phyloP scores from a whole-genome alignment of 2,113 vertebrate genomes.

The Eudyptes chrysolophus region DNA sequence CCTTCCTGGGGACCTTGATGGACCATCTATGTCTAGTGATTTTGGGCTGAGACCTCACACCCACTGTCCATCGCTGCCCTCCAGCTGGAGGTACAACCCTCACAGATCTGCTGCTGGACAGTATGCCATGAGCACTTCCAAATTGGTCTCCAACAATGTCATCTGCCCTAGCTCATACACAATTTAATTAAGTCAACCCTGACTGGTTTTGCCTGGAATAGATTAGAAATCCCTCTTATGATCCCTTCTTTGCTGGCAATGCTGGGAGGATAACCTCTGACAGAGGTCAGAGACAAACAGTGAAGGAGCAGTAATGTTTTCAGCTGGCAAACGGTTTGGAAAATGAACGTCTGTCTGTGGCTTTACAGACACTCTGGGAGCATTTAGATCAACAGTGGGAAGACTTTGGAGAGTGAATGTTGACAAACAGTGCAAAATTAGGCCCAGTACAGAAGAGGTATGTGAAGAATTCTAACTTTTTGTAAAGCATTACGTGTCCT shows the following conservation, averaged over 20 bases:
- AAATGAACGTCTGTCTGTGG: background rate
- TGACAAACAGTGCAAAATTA: constrained; percentile 34
- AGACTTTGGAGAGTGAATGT: background rate
- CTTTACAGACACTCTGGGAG: background rate
- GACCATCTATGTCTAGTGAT: background rate
- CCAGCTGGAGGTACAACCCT: background rate
- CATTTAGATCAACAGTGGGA: background rate
- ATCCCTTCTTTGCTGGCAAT: background rate
- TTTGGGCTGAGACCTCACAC: background rate
- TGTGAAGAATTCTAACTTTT: constrained; percentile 25
- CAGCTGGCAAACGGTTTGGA: background rate
- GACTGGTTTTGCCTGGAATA: background rate
- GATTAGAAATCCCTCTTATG: background rate
- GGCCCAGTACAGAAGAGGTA: background rate
- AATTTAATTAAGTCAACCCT: background rate
- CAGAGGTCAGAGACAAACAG: background rate
- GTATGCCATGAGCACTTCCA: background rate
- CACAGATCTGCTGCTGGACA: background rate
- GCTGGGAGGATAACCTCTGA: background rate
- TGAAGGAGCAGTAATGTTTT: background rate
- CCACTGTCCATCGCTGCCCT: background rate
- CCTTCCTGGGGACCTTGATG: background rate
- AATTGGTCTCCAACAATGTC: fast-evolving
- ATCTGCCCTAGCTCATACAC: background rate
- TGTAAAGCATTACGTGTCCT: background rate